Conservation (phyloP, 2,113 vertebrate genomes). For the Neotoma lepida region DNA sequence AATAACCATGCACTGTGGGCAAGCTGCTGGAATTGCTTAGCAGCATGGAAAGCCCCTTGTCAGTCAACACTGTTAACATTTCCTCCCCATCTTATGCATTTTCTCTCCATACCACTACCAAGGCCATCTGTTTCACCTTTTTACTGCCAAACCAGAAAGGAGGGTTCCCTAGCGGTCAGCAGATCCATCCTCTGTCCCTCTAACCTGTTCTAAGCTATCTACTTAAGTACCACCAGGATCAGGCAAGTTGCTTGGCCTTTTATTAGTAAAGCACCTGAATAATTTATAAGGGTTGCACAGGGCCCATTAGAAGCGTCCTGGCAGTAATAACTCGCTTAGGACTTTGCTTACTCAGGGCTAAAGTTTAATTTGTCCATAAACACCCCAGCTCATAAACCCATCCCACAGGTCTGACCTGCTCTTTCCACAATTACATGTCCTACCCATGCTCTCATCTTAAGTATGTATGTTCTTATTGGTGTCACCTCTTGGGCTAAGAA, state of each 20-base stretch:
- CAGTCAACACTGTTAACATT: not conserved
- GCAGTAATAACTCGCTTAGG: conserved; percentile 76
- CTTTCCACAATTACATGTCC: conserved; percentile 43
- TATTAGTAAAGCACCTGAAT: conserved; percentile 79
- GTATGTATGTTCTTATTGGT: not conserved
- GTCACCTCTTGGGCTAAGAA: not conserved
- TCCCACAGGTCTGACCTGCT: conserved; percentile 66
- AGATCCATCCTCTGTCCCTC: not conserved
- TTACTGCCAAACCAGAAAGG: not conserved
- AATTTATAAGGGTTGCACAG: conserved; percentile 79
- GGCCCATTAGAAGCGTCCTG: conserved; percentile 73
- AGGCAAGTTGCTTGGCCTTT: conserved; percentile 65
- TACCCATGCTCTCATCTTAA: conserved; percentile 15
- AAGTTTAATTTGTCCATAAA: conserved; percentile 80
- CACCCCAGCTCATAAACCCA: conserved; percentile 60
- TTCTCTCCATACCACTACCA: not conserved
- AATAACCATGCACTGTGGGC: not conserved
- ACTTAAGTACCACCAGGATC: conserved; percentile 41
- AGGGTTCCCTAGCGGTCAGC: not conserved
- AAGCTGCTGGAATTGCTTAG: not conserved
- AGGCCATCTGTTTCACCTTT: conserved; percentile 47
- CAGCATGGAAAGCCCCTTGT: not conserved
- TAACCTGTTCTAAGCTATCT: conserved; percentile 53
- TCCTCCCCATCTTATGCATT: not conserved
- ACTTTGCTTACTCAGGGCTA: conserved; percentile 79